Base-by-base conservation (phyloP, 2,797 vertebrate genomes). In the Enteromius unitaeniatus region DNA sequence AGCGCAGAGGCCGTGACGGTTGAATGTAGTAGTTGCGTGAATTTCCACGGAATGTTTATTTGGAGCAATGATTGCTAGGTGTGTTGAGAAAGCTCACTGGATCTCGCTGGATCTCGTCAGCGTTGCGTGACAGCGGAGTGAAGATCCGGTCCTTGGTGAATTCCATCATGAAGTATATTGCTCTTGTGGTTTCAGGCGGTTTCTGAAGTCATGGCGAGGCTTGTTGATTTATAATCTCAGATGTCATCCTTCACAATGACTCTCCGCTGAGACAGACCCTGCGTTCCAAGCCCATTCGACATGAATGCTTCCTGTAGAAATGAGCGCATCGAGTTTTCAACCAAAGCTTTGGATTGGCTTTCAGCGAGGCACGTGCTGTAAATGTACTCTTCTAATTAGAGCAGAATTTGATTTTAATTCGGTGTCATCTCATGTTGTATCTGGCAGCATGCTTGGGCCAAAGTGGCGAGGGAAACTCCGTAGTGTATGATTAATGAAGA, bases 101-200 rank as follows among this genome's bases (percentile, higher is more conserved):
- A 55, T 82, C 47, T 34, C 64, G 42, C 69, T 84, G 85, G 88
- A 91, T 88, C 83, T 90, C 88, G 69, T 89, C 88, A 90, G 91
- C 82, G 79, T 93, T 89, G 93, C 92, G 91, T 94, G 94, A 94
- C 92, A 85, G 84, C 88, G 88, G 90, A 93, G 91, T 91, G 89
- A 92, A 91, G 88, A 91, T 94, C 92, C 89, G 89, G 93, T 94
- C 92, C 91, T 93, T 90, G 86, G 90, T 90, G 91, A 92, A 94
- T 94, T 94, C 93, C 92, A 91, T 82, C 70, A 90, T 92, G 90
- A 90, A 93, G 90, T 88, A 84, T 91, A 89, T 83, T 89, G 91
- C 91, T 93, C 89, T 87, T 93, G 92, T 88, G 91, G 93, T 92
- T 94, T 93, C 89, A 85, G 82, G 86, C 78, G 84, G 88, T 92